phyloP scores from a whole-genome alignment of 2,113 vertebrate genomes.

The Prochilodus magdalenae region DNA sequence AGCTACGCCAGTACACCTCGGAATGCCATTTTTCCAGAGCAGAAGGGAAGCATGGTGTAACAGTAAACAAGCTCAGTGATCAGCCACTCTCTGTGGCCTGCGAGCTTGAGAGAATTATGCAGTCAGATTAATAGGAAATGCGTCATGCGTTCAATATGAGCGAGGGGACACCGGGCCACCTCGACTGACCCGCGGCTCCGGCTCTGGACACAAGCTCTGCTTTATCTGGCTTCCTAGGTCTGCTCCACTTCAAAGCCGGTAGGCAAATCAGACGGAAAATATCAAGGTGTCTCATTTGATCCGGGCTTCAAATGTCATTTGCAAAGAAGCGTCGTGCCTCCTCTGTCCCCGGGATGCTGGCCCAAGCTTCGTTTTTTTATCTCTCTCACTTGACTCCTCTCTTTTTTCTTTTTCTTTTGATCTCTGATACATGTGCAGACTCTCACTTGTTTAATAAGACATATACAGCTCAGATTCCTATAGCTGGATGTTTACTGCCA shows the following conservation, averaged over 20 bases:
- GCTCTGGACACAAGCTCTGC: neutral
- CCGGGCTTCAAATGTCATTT: conserved; percentile 29
- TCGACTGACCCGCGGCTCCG: neutral
- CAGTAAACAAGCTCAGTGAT: neutral
- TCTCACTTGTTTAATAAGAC: neutral
- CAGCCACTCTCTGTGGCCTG: neutral
- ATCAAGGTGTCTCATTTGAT: neutral
- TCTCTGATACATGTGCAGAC: neutral
- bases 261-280: neutral
- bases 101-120: neutral
- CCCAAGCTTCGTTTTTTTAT: neutral
- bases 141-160: neutral
- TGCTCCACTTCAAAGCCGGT: neutral
- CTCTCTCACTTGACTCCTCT: neutral
- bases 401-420: neutral
- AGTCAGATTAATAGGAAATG: neutral
- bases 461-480: neutral
- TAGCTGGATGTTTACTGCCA: neutral
- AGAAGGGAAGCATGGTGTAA: neutral
- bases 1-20: neutral
- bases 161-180: neutral
- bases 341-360: neutral
- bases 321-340: neutral
- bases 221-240: neutral
- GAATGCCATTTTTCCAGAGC: neutral